Conservation (phyloP, 2,888 invertebrate genomes). For the Carcina quercana region DNA sequence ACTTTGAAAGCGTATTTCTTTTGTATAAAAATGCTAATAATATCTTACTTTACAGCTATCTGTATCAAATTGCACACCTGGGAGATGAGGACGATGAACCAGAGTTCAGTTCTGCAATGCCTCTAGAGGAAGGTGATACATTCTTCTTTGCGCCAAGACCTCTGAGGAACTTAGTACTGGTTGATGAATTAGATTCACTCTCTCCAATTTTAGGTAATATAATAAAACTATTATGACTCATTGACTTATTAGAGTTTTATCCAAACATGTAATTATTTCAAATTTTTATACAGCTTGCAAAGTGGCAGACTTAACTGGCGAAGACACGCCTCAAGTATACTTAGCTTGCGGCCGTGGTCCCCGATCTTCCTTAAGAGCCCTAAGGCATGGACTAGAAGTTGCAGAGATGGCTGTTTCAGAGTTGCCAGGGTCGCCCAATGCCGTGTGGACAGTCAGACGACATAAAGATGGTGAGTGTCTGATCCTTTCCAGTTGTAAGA, state of each 20-base stretch:
- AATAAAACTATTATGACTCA: background rate
- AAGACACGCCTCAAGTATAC: conserved; percentile 99
- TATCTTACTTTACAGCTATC: conserved; percentile 77
- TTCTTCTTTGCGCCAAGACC: conserved; percentile 98
- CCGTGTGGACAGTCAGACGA: conserved; percentile 99
- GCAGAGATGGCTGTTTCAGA: conserved; percentile 99
- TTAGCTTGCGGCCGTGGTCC: conserved; percentile 97
- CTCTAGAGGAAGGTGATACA: conserved; percentile 98
- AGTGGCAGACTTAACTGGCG: conserved; percentile 96
- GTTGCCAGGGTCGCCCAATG: conserved; percentile 99
- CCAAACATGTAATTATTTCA: background rate
- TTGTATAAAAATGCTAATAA: conserved; percentile 1
- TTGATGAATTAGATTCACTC: conserved; percentile 97
- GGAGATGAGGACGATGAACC: conserved; percentile 99
- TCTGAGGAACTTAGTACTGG: conserved; percentile 94
- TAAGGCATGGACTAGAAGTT: conserved; percentile 98
- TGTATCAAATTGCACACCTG: conserved; percentile 99
- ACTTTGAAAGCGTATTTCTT: background rate
- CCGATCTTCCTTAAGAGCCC: conserved; percentile 91
- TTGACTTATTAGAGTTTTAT: background rate
- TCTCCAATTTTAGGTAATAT: conserved; percentile 89
- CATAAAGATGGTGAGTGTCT: conserved; percentile 97
- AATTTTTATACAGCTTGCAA: conserved; percentile 76
- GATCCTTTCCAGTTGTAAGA: no score
- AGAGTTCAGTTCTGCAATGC: conserved; percentile 98